These are phyloP conservation scores for Caenorhabditis inopinata DNA, from an alignment of 1,140 invertebrate species.

Conservation along the genomic window DNA sequence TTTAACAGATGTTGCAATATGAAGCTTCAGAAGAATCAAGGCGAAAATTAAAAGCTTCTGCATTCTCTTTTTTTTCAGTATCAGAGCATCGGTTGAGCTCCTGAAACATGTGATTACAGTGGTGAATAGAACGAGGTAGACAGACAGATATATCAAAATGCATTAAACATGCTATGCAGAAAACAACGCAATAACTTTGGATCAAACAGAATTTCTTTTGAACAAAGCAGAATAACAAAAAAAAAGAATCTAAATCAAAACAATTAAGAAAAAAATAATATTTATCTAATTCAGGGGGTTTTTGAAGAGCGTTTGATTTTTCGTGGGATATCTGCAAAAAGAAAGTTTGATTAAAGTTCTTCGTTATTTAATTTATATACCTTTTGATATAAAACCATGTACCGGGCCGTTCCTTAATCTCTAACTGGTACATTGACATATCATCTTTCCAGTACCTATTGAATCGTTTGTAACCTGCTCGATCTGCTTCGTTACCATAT, in stretches of 20 bases:
- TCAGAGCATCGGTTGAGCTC: neutral
- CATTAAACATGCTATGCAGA: too few relatives aligned
- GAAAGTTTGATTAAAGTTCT: neutral
- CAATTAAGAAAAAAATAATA: neutral
- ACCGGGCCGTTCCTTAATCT: constrained; percentile 56
- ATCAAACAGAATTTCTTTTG: neutral
- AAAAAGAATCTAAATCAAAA: neutral
- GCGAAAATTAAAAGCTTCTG: neutral
- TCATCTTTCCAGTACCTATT: constrained; percentile 65
- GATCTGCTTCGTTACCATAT: constrained; percentile 61
- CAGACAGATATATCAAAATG: too few relatives aligned
- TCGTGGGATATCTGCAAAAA: constrained; percentile 21
- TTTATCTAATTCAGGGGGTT: neutral
- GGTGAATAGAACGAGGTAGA: too few relatives aligned
- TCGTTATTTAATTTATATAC: constrained; percentile 36
- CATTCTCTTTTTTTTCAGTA: neutral
- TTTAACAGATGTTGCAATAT: too few relatives aligned
- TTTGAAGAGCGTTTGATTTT: constrained; percentile 4
- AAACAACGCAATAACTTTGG: neutral
- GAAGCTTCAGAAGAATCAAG: neutral
- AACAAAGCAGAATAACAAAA: neutral
- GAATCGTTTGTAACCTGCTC: constrained; percentile 64
- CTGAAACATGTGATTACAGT: neutral
- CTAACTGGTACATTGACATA: constrained; percentile 56
- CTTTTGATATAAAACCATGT: constrained; percentile 64